Base-by-base conservation (phyloP, 2,113 vertebrate species). In the Taxidea taxus region DNA sequence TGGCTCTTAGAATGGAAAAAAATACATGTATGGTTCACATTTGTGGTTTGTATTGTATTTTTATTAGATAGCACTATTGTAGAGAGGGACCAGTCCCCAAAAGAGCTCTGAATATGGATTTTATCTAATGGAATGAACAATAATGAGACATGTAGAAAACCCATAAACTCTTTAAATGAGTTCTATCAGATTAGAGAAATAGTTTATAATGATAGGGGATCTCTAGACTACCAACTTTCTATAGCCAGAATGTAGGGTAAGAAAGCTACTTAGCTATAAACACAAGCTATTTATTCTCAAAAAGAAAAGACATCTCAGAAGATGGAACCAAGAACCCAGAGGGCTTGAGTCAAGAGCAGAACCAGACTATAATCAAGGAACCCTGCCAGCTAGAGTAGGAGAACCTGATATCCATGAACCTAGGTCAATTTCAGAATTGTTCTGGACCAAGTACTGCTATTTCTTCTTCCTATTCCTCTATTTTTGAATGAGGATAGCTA, bases 231-330 rank as follows among this genome's bases (percentile, higher is more conserved):
- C 20, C 49, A 20, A n/a, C 23, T 72, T 72, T 86, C 37, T 72
- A 44, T 0, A 58, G 10, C 31, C 27, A 88, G 49, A 54, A 82
- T 70, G 51, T 60, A 85, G 51, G 25, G 4, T 37, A 42, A 94
- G 80, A 95, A 68, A 85, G 7, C n/a, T 78, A 60, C 42, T 31
- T n/a, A 66, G 27, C 14, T 54, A 20, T 29, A 87, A 64, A 94
- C 6, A 80, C 37, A 92, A 62, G 49, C 20, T 6, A 39, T 51
- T 88, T 84, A 37, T 94, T 84, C 51, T 83, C 2, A 29, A 47
- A 93, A 80, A 90, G 20, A 92, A 94, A 97, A 81, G n/a, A 51
- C 18, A 83, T 92, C 66, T 87, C n/a, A 94, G 66, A 91, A 92
- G 23, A 12, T 20, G 14, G n/a, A 91, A 60, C 54, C 29, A 90